A percentile compares a stretch with the other conserved stretches of the same genome.
phyloP scores from a whole-genome alignment of 2,888 invertebrate species.

The Frankliniella intonsa region DNA sequence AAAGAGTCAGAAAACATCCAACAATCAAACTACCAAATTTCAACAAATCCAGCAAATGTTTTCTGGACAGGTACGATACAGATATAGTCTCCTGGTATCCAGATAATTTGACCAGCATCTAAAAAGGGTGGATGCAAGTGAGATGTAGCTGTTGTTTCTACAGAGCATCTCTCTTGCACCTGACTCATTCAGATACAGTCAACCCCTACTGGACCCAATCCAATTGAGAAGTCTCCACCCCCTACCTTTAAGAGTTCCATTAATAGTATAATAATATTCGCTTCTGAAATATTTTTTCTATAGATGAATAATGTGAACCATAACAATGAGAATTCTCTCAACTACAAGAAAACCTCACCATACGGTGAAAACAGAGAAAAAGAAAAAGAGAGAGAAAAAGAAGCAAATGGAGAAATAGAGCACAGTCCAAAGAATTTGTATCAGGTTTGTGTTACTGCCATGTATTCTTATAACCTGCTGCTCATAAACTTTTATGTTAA shows the following conservation, averaged over 20 bases:
- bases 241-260: too few relatives aligned
- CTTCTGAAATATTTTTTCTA: slow-evolving; percentile 29
- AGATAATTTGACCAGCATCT: too few relatives aligned
- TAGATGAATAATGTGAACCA: slow-evolving; percentile 59
- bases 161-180: too few relatives aligned
- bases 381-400: slow-evolving; percentile 8
- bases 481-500: slow-evolving; percentile 1
- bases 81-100: too few relatives aligned
- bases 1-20: slow-evolving; percentile 68
- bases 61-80: slow-evolving; percentile 47
- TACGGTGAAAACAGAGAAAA: slow-evolving; percentile 14
- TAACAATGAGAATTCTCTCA: slow-evolving; percentile 38
- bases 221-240: too few relatives aligned
- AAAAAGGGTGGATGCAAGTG: too few relatives aligned
- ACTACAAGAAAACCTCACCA: not conserved
- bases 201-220: too few relatives aligned
- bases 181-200: too few relatives aligned
- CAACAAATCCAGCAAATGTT: slow-evolving; percentile 74
- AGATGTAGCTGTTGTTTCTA: too few relatives aligned
- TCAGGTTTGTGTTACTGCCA: slow-evolving; percentile 31
- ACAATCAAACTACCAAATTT: slow-evolving; percentile 74
- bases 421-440: not conserved
- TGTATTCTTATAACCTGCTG: not conserved
- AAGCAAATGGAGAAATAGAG: not conserved
- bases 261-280: too few relatives aligned